Evolutionary conservation across 2,113 vertebrate species (phyloP).

Genomic region (Oryzias curvinotus): DNA sequence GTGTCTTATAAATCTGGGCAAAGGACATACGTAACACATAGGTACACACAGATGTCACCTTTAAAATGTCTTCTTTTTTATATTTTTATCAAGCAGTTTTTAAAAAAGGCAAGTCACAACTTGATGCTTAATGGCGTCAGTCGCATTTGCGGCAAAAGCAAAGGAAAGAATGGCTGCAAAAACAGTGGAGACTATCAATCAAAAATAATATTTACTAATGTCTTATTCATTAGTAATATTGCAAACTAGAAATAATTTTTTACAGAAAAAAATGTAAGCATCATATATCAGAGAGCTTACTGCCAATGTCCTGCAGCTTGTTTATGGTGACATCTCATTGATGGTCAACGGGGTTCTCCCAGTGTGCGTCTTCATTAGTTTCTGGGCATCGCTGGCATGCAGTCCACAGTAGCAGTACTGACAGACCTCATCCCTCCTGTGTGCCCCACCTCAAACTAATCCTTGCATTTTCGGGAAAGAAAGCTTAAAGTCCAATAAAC

Average conservation of each 20-base stretch:
- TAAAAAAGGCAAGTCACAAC: constrained; percentile 7
- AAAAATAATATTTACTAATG: neutral
- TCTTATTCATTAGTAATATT: neutral
- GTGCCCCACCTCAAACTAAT: constrained; percentile 64
- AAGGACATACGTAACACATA: no score
- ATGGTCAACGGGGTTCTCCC: constrained; percentile 65
- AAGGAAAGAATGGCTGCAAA: no score
- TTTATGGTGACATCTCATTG: constrained; percentile 75
- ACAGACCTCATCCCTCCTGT: constrained; percentile 58
- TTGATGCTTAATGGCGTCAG: neutral
- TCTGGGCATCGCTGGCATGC: constrained; percentile 53
- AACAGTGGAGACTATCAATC: no score
- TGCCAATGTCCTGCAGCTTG: constrained; percentile 78
- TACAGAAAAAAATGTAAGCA: constrained; percentile 32
- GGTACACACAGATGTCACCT: neutral
- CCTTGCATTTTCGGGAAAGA: constrained; percentile 55
- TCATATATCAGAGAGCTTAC: constrained; percentile 71
- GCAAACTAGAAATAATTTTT: constrained; percentile 30
- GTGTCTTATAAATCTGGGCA: no score
- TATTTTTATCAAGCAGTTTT: constrained; percentile 12
- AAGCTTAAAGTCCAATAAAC: constrained; percentile 46
- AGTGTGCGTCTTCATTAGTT: constrained; percentile 74
- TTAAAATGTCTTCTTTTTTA: neutral
- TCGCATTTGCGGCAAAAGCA: neutral
- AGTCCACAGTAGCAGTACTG: constrained; percentile 45